Conservation (phyloP, 2,888 invertebrate genomes). For the Sminthurides aquaticus region DNA sequence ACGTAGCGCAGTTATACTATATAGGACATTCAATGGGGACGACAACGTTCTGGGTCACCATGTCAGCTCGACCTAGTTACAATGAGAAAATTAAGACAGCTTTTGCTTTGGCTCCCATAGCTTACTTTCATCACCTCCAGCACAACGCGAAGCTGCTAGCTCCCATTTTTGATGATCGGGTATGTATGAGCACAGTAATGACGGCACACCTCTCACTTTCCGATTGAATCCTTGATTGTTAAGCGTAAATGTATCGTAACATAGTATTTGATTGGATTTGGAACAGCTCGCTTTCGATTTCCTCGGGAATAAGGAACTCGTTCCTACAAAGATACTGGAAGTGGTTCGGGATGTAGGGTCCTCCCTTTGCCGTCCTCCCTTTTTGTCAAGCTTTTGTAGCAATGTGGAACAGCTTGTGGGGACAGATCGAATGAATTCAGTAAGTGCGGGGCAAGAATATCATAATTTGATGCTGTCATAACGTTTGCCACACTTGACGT, state of each 20-base stretch:
- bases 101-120: slow-evolving; percentile 30
- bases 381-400: not conserved
- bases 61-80: slow-evolving; percentile 44
- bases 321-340: slow-evolving; percentile 3
- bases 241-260: no score
- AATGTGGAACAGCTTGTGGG: slow-evolving; percentile 1
- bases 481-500: no score
- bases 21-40: slow-evolving; percentile 57
- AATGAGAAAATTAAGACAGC: slow-evolving; percentile 29
- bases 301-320: not conserved
- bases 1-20: slow-evolving; percentile 49
- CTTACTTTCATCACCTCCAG: slow-evolving; percentile 22
- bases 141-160: slow-evolving; percentile 2
- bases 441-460: not conserved
- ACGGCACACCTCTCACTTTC: no score
- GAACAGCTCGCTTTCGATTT: slow-evolving; percentile 7
- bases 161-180: slow-evolving; percentile 2
- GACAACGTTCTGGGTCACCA: slow-evolving; percentile 48
- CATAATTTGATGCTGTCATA: no score
- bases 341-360: not conserved
- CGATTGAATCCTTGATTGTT: no score
- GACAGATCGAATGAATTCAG: not conserved
- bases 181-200: no score
- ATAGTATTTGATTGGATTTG: no score
- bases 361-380: not conserved